Conservation (phyloP, 2,888 invertebrate species). For the Linnaemya vulpina region DNA sequence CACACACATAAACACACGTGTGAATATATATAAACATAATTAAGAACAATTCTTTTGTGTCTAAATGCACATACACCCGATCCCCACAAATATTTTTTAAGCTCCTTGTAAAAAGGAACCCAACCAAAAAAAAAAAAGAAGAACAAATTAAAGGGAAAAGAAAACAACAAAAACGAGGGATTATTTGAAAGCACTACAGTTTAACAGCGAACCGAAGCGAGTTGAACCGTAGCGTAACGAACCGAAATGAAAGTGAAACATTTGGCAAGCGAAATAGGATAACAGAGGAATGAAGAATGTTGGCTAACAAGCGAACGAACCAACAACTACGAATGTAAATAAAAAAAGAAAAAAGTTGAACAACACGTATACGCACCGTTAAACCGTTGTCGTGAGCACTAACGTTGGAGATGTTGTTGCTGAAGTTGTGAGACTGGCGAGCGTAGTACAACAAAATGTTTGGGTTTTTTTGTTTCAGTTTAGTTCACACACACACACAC, state of each 20-base stretch:
- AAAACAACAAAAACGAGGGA: not conserved
- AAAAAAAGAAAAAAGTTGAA: slow-evolving; percentile 45
- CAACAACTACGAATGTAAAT: slow-evolving; percentile 19
- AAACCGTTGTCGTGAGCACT: slow-evolving; percentile 46
- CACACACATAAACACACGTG: not conserved
- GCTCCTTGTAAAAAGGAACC: slow-evolving; percentile 6
- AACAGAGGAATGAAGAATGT: not conserved
- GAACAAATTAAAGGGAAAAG: no score
- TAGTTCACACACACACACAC: not conserved
- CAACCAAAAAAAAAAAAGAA: no score
- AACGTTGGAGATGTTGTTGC: not conserved
- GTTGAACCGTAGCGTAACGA: slow-evolving; percentile 43
- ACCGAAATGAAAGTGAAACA: slow-evolving; percentile 66
- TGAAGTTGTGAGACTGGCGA: slow-evolving; percentile 17
- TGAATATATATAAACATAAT: not conserved
- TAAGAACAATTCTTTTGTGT: not conserved
- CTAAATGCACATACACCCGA: not conserved
- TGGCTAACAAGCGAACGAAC: slow-evolving; percentile 6
- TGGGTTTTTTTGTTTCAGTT: slow-evolving; percentile 5
- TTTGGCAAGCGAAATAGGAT: not conserved
- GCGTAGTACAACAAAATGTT: slow-evolving; percentile 19
- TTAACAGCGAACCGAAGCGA: slow-evolving; percentile 46
- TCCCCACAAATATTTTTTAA: not conserved
- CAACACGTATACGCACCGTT: slow-evolving; percentile 67
- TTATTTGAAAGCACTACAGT: slow-evolving; percentile 22